Evolutionary conservation across 2,113 vertebrate species (phyloP), one percentile per base, ranked within the genome.

Genomic region (Strix aluco): DNA sequence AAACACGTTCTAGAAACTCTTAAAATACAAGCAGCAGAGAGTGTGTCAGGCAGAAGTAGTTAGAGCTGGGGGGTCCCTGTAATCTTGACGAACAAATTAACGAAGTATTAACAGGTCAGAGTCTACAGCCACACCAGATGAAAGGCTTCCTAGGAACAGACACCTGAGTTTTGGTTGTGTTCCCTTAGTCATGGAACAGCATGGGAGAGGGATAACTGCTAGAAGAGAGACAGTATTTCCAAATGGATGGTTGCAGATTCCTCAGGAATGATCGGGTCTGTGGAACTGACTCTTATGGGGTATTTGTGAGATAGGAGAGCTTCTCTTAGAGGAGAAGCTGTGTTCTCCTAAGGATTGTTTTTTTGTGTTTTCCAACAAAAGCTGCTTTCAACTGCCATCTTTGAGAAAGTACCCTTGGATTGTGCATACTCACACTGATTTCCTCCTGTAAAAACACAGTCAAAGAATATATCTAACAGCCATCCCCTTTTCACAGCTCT

Each of bases 131-230:
- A 2, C n/a, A 1, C 9, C 23, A 21, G 12, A 65, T 36, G n/a
- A 71, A 87, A 42, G 18, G 23, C 49, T 65, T 73, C 16, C 40
- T 25, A 57, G 34, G 75, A 79, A 51, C 17, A 65, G 54, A n/a
- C 9, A 11, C 12, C 19, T 29, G 19, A 62, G 18, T 54, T 83
- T n/a, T 27, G 10, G 9, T 38, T 55, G n/a, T 81, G 42, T 38
- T 77, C 30, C 42, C 25, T 51, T 36, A 62, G 46, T 2, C 1
- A 2, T n/a, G 29, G 38, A 81, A 67, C 27, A 62, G 55, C 59
- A n/a, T 0, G 1, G n/a, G 26, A 26, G 23, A 86, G 3, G 12
- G 19, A 29, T 51, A n/a, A 15, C 29, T 81, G 11, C 12, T 66
- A 10, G 34, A 81, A 58, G 14, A 54, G 10, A 4, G 21, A 17